Evolutionary conservation across 2,888 invertebrate species (phyloP), one percentile per base, ranked within the genome.

Genomic region (Pherbina coryleti): DNA sequence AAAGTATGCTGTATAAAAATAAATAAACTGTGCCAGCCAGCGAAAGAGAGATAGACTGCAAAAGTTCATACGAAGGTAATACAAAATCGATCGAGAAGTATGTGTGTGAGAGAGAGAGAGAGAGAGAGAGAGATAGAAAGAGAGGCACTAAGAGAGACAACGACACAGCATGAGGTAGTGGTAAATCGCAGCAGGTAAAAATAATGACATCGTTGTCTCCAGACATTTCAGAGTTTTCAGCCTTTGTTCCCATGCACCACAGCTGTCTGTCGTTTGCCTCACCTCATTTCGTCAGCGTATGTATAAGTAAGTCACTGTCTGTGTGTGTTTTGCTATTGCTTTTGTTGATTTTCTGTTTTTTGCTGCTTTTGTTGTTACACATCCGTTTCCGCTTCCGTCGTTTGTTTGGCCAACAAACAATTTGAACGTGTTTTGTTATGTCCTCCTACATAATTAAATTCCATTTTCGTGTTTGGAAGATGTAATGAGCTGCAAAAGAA

Each of bases 331-430:
- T 31, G 28, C 8, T 22, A 8, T 31, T 31, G 31, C 7, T n/a
- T 51, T 17, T 22, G 31, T 31, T 31, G 11, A 28, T 25, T 22
- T 11, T 51, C 2, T 64, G 14, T 25, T 22, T 11, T 51, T 9
- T 64, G 14, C 19, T 34, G 31, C 17, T 37, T 14, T 28, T 8
- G 34, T 31, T 64, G 64, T 31, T 31, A 64, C 64, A 64, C 64
- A 62, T 62, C 62, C 62, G 62, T n/a, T 55, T 55, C 55, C 55
- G 64, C 9, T 64, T 64, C 34, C n/a, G 31, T 64, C 69, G 69
- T 69, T 49, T 69, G 49, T 69, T 69, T 69, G 28, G 49, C 44
- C 51, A 69, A 69, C 60, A 62, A 60, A 73, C 62, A 72, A 72
- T 57, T 37, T 19, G 37, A 11, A 67, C 55, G 53, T 67, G 55